Evolutionary conservation across 1,140 invertebrate genomes (phyloP).

Genomic region (Lethrus apterus): DNA sequence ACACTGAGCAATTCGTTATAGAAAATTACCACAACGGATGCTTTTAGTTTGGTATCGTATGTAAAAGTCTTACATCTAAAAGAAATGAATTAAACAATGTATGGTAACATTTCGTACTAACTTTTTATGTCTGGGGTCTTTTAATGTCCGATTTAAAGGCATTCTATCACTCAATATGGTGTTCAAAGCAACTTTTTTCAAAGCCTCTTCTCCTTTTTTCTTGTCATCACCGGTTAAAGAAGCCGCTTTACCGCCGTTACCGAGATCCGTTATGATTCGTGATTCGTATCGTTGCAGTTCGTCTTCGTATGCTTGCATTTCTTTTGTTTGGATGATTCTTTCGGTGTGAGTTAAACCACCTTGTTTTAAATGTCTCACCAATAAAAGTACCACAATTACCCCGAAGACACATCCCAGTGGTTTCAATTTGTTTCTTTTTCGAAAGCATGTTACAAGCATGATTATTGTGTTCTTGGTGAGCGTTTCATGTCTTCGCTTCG

Average conservation of each 20-base stretch:
- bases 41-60: slow-evolving; percentile 51
- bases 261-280: slow-evolving; percentile 50
- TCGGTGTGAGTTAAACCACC: too few relatives aligned
- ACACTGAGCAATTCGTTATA: slow-evolving; percentile 85
- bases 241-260: slow-evolving; percentile 57
- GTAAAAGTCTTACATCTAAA: slow-evolving; percentile 47
- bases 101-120: slow-evolving; percentile 17
- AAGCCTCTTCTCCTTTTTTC: slow-evolving; percentile 53
- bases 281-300: slow-evolving; percentile 42
- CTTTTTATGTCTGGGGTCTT: slow-evolving; percentile 34
- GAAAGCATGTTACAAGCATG: too few relatives aligned
- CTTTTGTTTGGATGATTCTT: neutral
- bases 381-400: too few relatives aligned
- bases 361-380: too few relatives aligned
- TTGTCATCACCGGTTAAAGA: slow-evolving; percentile 48
- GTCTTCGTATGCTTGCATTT: slow-evolving; percentile 27
- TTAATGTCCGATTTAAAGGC: slow-evolving; percentile 58
- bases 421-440: too few relatives aligned
- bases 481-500: too few relatives aligned
- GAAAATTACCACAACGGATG: slow-evolving; percentile 76
- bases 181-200: slow-evolving; percentile 76
- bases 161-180: slow-evolving; percentile 75
- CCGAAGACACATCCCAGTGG: too few relatives aligned
- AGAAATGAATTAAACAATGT: slow-evolving; percentile 18
- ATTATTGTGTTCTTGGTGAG: too few relatives aligned